These are phyloP conservation scores for Odontocolon sp. DNA, from an alignment of 2,888 invertebrate genomes.

Conservation along the genomic window DNA sequence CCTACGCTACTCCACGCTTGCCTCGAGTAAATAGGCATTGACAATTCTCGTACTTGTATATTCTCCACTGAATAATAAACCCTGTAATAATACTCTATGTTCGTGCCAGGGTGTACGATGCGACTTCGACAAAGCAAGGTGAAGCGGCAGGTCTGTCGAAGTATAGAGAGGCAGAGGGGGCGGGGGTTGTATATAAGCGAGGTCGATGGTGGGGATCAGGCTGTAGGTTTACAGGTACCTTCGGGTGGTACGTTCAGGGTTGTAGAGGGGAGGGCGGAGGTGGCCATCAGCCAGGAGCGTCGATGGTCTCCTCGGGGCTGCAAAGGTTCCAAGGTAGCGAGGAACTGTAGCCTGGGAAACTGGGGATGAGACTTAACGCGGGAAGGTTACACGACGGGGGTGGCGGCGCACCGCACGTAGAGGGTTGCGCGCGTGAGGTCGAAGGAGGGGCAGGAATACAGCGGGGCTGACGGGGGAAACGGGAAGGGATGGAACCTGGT, in stretches of 20 bases:
- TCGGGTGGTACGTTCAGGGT: neutral
- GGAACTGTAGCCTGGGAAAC: constrained; percentile 46
- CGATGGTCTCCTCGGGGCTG: constrained; percentile 10
- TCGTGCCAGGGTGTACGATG: constrained; percentile 1
- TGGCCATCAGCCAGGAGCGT: neutral
- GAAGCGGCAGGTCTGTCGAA: constrained; percentile 2
- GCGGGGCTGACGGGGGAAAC: constrained; percentile 17
- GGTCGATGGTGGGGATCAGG: constrained; percentile 7
- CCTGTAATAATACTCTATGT: constrained; percentile 25
- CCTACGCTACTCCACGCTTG: neutral
- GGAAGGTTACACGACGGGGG: constrained; percentile 39
- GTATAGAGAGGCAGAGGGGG: neutral
- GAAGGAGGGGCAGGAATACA: constrained; percentile 33
- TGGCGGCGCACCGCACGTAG: constrained; percentile 29
- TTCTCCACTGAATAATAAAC: neutral
- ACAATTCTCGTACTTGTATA: neutral
- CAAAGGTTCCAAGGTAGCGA: constrained; percentile 4
- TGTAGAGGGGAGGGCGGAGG: neutral
- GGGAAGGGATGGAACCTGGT: constrained; percentile 57
- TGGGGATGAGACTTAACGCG: constrained; percentile 60
- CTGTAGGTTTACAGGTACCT: constrained; percentile 10
- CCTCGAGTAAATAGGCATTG: neutral
- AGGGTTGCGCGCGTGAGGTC: constrained; percentile 39
- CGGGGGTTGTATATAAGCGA: neutral
- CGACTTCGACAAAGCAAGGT: constrained; percentile 3